Percentiles rank a stretch among this genome's conserved stretches.
Conservation (phyloP, 1,140 invertebrate genomes). For the Eumaeus atala region DNA sequence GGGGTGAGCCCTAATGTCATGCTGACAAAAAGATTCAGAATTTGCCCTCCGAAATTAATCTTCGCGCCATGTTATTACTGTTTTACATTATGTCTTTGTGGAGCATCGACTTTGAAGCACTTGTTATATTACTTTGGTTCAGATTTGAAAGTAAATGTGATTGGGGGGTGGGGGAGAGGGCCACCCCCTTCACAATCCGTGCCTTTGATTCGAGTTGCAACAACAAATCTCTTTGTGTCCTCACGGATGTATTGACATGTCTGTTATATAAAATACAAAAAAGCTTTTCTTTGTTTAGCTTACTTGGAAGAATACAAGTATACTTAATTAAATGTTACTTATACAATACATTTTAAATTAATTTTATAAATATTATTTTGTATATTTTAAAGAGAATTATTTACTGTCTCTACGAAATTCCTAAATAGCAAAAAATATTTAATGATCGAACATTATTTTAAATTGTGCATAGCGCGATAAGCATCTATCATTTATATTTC, state of each 20-base stretch:
- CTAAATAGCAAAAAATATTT: no score
- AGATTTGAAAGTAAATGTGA: constrained; percentile 18
- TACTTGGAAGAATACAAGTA: no score
- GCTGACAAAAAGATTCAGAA: constrained; percentile 54
- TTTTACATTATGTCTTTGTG: constrained; percentile 17
- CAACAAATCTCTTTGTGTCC: constrained; percentile 9
- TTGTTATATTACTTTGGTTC: constrained; percentile 23
- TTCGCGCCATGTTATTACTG: constrained; percentile 24
- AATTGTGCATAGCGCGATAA: no score
- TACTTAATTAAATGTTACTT: no score
- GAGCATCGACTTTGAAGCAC: constrained; percentile 19
- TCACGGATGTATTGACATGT: background rate
- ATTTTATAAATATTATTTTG: no score
- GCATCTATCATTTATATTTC: no score
- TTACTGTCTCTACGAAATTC: no score
- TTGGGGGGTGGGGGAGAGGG: background rate
- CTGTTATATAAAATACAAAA: background rate
- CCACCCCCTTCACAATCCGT: background rate
- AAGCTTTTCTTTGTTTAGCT: background rate
- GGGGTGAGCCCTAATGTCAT: constrained; percentile 47
- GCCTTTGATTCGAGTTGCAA: constrained; percentile 7
- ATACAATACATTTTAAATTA: no score
- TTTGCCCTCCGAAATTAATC: constrained; percentile 41
- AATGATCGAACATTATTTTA: no score
- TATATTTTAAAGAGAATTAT: no score